phyloP scores from a whole-genome alignment of 2,888 invertebrate genomes.

The Agrochola lychnidis region DNA sequence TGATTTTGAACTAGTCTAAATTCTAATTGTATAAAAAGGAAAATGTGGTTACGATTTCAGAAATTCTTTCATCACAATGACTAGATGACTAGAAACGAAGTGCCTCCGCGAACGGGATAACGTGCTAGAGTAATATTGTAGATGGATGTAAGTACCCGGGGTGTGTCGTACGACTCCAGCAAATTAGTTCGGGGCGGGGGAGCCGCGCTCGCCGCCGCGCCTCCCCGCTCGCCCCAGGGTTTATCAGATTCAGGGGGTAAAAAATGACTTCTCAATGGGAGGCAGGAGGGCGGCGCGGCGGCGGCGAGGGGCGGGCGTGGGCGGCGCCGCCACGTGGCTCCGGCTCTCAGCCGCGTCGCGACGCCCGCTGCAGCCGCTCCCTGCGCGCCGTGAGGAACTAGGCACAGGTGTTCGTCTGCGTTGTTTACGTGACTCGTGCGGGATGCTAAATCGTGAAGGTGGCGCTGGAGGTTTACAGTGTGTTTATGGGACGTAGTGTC shows the following conservation, averaged over 20 bases:
- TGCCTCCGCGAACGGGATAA: conserved; percentile 89
- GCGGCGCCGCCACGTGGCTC: conserved; percentile 88
- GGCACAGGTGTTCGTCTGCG: conserved; percentile 74
- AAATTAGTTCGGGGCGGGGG: conserved; percentile 91
- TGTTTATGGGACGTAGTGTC: conserved; percentile 76
- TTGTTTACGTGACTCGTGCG: conserved; percentile 70
- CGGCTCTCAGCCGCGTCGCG: conserved; percentile 78
- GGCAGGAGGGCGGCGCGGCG: conserved; percentile 84
- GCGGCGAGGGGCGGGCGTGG: conserved; percentile 85
- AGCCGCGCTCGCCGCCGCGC: conserved; percentile 80
- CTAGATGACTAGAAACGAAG: conserved; percentile 87
- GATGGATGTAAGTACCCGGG: conserved; percentile 90
- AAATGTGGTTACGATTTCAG: conserved; percentile 76
- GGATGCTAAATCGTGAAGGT: conserved; percentile 75
- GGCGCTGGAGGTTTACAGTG: conserved; percentile 75
- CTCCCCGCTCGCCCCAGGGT: conserved; percentile 80
- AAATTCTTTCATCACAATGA: conserved; percentile 81
- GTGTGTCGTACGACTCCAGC: conserved; percentile 90
- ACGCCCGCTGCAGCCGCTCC: conserved; percentile 77
- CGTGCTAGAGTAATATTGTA: conserved; percentile 90
- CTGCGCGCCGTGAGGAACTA: conserved; percentile 69
- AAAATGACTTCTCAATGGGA: conserved; percentile 90
- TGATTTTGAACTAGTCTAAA: conserved; percentile 6
- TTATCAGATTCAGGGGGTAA: conserved; percentile 90
- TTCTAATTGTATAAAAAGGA: conserved; percentile 19